Conservation (phyloP, 2,797 vertebrate genomes). For the Petrocephalus sullivani region DNA sequence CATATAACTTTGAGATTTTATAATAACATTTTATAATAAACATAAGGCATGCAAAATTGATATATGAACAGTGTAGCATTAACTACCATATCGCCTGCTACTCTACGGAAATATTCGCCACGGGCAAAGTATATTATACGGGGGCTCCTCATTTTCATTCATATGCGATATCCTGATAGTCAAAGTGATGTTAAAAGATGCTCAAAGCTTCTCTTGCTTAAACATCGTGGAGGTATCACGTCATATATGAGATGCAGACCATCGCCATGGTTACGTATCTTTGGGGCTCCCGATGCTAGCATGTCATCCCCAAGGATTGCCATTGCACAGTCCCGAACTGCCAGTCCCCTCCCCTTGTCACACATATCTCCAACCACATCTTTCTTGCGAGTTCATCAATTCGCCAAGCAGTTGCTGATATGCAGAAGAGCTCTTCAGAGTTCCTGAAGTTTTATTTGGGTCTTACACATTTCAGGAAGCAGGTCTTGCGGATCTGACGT, state of each 20-base stretch:
- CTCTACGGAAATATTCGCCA: neutral
- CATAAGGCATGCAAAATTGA: neutral
- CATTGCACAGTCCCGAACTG: neutral
- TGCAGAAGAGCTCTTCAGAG: neutral
- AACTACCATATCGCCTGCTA: neutral
- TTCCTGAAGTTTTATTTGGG: neutral
- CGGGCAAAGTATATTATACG: neutral
- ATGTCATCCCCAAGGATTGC: neutral
- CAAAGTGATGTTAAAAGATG: neutral
- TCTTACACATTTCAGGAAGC: neutral
- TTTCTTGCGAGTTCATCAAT: neutral
- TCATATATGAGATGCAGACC: neutral
- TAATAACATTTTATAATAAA: neutral
- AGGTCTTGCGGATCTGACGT: neutral
- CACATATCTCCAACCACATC: neutral
- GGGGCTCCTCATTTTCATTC: neutral
- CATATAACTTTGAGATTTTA: neutral
- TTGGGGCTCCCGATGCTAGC: neutral
- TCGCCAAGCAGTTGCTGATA: neutral
- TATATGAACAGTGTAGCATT: neutral
- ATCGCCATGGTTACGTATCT: neutral
- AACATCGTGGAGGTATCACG: neutral
- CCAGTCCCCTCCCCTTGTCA: neutral
- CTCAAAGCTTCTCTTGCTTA: neutral
- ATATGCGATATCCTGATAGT: neutral